Base-by-base conservation (phyloP, 1,140 invertebrate genomes). In the Catajapyx aquilonaris region DNA sequence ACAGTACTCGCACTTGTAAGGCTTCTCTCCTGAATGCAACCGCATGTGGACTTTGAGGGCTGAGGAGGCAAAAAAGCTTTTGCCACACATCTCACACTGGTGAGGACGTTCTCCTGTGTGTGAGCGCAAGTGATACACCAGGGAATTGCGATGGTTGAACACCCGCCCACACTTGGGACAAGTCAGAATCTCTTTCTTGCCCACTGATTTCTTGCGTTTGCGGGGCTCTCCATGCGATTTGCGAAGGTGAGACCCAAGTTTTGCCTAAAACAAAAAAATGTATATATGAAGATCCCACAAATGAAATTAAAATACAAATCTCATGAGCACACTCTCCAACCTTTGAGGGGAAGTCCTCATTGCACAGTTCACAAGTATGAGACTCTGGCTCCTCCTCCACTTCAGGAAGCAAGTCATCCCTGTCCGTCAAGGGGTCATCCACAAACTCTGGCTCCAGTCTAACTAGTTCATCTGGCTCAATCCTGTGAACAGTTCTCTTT, bases 111-210 rank as follows among this genome's bases (percentile, higher is more conserved):
- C 68, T 4, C 76, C 74, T 2, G 67, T 73, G 48, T 87, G 81
- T 35, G 76, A 77, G 40, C 76, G 56, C 59, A 80, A 65, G 47
- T 88, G 83, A 53, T 87, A 86, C 18, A 81, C 66, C 28, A 86
- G 55, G 31, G 81, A 84, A 55, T 85, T 87, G 34, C 75, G 61
- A 45, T 86, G 79, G 40, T 71, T 69, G 51, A 87, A 87, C 18
- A 73, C 66, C 35, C 76, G 57, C 11, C 66, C 62, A 45, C 83
- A 87, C 41, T 78, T 63, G 23, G 53, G 65, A 48, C 81, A 87
- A 0, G 59, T 56, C 47, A 73, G 48, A 39, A 48, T 46, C 36
- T 40, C 45, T 42, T 35, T 45, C 44, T 31, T 41, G 38, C 33
- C 32, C 23, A 32, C 37, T 45, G n/a, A 39, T 47, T 46, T 20